phyloP scores from a whole-genome alignment of 2,888 invertebrate genomes.

The Idaea aversata region DNA sequence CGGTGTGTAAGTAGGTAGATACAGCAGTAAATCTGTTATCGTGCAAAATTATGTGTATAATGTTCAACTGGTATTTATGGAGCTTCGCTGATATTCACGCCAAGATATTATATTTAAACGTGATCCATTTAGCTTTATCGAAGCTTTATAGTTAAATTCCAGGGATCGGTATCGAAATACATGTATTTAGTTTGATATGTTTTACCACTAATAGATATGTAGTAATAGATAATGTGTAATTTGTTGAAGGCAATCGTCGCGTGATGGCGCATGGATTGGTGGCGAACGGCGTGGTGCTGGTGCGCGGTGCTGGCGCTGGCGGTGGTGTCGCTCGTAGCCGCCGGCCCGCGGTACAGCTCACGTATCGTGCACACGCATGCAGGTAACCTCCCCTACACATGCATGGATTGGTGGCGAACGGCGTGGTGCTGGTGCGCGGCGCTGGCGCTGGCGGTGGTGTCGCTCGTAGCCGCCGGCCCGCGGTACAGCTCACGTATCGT shows the following conservation, averaged over 20 bases:
- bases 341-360: slow-evolving; percentile 86
- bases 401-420: slow-evolving; percentile 72
- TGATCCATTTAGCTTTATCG: background rate
- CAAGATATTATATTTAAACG: background rate
- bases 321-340: slow-evolving; percentile 61
- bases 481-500: slow-evolving; percentile 90
- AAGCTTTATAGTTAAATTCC: background rate
- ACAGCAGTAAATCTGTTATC: background rate
- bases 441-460: slow-evolving; percentile 51
- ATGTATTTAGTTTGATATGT: background rate
- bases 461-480: slow-evolving; percentile 77
- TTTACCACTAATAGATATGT: background rate
- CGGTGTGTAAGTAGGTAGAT: background rate
- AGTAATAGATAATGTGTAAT: slow-evolving; percentile 7
- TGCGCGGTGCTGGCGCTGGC: slow-evolving; percentile 57
- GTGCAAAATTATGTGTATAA: background rate
- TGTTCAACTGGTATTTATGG: background rate
- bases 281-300: slow-evolving; percentile 70
- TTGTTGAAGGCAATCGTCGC: slow-evolving; percentile 55
- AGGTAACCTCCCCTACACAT: slow-evolving; percentile 55
- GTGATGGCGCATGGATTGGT: slow-evolving; percentile 78
- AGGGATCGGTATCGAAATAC: background rate
- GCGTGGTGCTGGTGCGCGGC: slow-evolving; percentile 72
- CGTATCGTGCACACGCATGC: slow-evolving; percentile 90
- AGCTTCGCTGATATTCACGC: background rate